Percentiles rank a stretch among this genome's conserved stretches.
These are phyloP conservation scores for Crioceris asparagi DNA, from an alignment of 2,888 invertebrate species.

Conservation along the genomic window DNA sequence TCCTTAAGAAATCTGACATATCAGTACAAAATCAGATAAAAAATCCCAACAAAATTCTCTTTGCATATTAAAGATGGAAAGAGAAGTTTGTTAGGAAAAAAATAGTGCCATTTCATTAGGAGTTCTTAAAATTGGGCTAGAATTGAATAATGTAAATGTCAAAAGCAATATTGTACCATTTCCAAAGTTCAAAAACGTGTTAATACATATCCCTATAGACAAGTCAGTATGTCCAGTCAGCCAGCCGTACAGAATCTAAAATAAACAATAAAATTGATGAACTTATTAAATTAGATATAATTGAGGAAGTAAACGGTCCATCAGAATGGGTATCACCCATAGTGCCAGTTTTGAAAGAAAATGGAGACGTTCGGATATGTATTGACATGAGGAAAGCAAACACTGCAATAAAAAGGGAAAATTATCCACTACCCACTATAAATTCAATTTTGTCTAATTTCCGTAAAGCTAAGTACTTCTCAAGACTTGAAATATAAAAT, in stretches of 20 bases:
- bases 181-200: slow-evolving; percentile 24
- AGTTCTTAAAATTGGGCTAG: slow-evolving; percentile 17
- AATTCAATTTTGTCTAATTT: slow-evolving; percentile 19
- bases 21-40: slow-evolving; percentile 11
- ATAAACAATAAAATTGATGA: slow-evolving; percentile 22
- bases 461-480: slow-evolving; percentile 19
- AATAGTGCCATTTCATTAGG: slow-evolving; percentile 15
- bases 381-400: slow-evolving; percentile 23
- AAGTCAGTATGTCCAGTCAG: slow-evolving; percentile 20
- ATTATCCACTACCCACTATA: slow-evolving; percentile 21
- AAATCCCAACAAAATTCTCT: slow-evolving; percentile 13
- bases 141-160: slow-evolving; percentile 5
- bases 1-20: slow-evolving; percentile 10
- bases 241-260: slow-evolving; percentile 20
- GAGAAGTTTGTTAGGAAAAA: slow-evolving; percentile 17
- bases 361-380: slow-evolving; percentile 22
- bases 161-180: slow-evolving; percentile 9
- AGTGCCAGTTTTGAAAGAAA: slow-evolving; percentile 22
- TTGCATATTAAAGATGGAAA: slow-evolving; percentile 17
- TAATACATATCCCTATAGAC: slow-evolving; percentile 22
- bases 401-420: slow-evolving; percentile 19
- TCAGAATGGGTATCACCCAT: slow-evolving; percentile 23
- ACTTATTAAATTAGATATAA: slow-evolving; percentile 21
- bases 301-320: slow-evolving; percentile 21
- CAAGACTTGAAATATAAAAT: slow-evolving; percentile 24